phyloP scores from a whole-genome alignment of 2,797 vertebrate genomes.

The Ctenopoma multispine region DNA sequence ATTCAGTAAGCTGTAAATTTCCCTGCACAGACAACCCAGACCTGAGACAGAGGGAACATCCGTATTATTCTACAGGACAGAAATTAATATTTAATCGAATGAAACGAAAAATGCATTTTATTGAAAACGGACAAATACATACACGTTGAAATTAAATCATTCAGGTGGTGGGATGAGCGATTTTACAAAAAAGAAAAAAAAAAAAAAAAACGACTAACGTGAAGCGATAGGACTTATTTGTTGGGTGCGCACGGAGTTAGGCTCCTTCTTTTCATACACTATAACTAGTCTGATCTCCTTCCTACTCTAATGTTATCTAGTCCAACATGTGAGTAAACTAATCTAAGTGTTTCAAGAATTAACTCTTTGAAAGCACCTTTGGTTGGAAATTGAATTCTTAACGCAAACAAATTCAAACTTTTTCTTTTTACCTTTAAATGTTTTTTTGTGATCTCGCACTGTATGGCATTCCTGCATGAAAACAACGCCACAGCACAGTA shows the following conservation, averaged over 20 bases:
- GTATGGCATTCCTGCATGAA: constrained; percentile 1
- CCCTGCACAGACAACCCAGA: no score
- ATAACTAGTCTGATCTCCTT: neutral
- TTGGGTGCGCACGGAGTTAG: constrained; percentile 8
- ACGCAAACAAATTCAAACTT: neutral
- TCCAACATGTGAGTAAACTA: neutral
- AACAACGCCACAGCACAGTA: constrained; percentile 9
- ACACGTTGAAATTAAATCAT: constrained; percentile 4
- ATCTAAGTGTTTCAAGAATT: neutral
- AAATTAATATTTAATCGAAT: neutral
- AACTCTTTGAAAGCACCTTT: constrained; percentile 5
- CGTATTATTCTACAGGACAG: neutral
- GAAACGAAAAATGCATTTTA: constrained; percentile 34
- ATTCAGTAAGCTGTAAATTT: no score
- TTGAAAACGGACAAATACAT: constrained; percentile 50
- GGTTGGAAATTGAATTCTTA: constrained; percentile 1
- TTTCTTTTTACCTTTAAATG: no score
- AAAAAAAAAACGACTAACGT: constrained; percentile 10
- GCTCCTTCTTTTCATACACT: constrained; percentile 5
- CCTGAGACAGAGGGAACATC: no score
- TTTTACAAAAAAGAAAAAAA: constrained; percentile 14
- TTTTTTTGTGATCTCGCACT: no score
- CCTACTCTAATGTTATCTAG: neutral
- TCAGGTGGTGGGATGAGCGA: neutral
- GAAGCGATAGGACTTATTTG: constrained; percentile 56